phyloP scores from a whole-genome alignment of 2,113 vertebrate species.

The Conger conger region DNA sequence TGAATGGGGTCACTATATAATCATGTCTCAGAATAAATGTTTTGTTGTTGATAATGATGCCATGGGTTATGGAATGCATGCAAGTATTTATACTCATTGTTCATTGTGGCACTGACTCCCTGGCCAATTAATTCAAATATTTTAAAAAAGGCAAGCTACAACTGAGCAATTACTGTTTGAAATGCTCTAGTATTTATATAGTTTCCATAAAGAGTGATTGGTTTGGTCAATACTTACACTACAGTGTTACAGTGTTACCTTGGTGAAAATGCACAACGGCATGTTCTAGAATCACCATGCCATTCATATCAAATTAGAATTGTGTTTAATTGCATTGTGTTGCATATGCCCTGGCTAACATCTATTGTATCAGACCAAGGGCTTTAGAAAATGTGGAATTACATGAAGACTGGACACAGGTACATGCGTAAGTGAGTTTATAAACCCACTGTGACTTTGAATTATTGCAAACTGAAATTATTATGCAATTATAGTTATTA shows the following conservation, averaged over 20 bases:
- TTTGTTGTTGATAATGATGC: no score
- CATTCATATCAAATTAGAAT: slow-evolving; percentile 1
- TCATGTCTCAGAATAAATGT: no score
- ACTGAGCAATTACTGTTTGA: neutral
- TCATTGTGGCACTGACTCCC: no score
- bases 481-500: no score
- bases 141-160: no score
- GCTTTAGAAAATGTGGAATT: neutral
- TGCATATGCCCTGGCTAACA: neutral
- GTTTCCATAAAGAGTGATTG: no score
- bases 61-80: no score
- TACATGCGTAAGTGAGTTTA: neutral
- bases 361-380: neutral
- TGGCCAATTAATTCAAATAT: no score
- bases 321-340: neutral
- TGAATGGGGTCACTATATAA: no score
- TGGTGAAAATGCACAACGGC: neutral
- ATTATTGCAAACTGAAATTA: neutral
- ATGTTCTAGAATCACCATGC: neutral
- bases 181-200: neutral
- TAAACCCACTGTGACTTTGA: neutral
- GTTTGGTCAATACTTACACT: neutral
- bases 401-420: neutral
- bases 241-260: neutral
- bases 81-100: no score